A percentile compares a stretch with the other conserved stretches of the same genome.
Conservation (phyloP, 2,113 vertebrate genomes). For the Ptilorrhoa leucosticta region DNA sequence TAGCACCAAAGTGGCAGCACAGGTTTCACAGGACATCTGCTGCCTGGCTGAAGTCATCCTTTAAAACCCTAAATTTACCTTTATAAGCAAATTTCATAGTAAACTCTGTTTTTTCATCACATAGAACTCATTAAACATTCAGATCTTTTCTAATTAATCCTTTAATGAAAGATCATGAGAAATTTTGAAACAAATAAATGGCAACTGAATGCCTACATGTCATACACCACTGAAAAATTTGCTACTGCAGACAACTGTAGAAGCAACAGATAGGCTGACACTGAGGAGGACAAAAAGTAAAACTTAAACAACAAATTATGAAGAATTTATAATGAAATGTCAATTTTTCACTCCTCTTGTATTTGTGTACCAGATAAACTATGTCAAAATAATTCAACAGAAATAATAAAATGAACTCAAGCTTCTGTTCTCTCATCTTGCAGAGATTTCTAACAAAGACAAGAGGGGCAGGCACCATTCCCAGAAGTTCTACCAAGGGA, state of each 20-base stretch:
- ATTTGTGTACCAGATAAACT: neutral
- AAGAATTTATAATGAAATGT: neutral
- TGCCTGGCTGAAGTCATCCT: neutral
- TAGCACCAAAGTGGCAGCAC: neutral
- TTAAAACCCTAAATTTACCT: neutral
- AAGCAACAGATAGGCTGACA: neutral
- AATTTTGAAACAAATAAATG: neutral
- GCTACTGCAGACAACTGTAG: neutral
- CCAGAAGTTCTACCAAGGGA: neutral
- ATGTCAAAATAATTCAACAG: neutral
- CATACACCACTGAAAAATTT: neutral
- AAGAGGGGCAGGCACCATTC: neutral
- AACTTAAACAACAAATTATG: neutral
- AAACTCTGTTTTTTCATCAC: neutral
- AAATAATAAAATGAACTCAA: neutral
- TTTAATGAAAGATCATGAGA: neutral
- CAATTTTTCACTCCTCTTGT: neutral
- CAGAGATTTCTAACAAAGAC: neutral
- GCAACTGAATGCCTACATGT: neutral
- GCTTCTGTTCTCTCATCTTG: neutral
- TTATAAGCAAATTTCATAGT: neutral
- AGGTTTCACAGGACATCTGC: neutral
- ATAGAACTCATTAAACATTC: neutral
- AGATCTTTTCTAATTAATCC: neutral
- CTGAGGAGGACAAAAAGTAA: neutral